Conservation (phyloP, 2,888 invertebrate species). For the Xanthostigma xanthostigma region DNA sequence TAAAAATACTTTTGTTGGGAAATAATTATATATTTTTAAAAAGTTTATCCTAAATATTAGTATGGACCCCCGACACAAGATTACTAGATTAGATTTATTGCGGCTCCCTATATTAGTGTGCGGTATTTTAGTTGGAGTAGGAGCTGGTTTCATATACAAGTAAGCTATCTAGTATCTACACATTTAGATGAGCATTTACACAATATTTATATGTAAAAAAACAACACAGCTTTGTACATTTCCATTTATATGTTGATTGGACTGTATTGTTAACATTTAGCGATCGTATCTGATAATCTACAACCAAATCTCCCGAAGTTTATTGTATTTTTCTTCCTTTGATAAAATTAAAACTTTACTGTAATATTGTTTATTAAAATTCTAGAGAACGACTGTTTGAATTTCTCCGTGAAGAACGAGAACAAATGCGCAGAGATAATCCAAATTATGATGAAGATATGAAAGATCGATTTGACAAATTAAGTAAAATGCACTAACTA, state of each 20-base stretch:
- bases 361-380: background rate
- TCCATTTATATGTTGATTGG: too few relatives aligned
- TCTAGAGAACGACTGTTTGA: background rate
- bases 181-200: too few relatives aligned
- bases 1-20: too few relatives aligned
- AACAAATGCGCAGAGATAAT: background rate
- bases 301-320: too few relatives aligned
- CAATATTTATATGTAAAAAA: too few relatives aligned
- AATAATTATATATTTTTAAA: too few relatives aligned
- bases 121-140: background rate
- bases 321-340: too few relatives aligned
- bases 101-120: slow-evolving; percentile 1
- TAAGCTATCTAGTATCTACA: background rate
- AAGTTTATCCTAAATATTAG: too few relatives aligned
- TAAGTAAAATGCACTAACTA: background rate
- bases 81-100: background rate
- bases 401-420: background rate
- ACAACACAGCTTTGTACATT: too few relatives aligned
- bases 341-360: background rate
- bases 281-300: too few relatives aligned
- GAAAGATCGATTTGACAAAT: background rate
- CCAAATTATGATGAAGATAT: background rate
- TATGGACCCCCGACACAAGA: too few relatives aligned
- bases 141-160: background rate
- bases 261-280: too few relatives aligned